Base-by-base conservation (phyloP, 2,888 invertebrate species). In the Silvanus unidentatus region DNA sequence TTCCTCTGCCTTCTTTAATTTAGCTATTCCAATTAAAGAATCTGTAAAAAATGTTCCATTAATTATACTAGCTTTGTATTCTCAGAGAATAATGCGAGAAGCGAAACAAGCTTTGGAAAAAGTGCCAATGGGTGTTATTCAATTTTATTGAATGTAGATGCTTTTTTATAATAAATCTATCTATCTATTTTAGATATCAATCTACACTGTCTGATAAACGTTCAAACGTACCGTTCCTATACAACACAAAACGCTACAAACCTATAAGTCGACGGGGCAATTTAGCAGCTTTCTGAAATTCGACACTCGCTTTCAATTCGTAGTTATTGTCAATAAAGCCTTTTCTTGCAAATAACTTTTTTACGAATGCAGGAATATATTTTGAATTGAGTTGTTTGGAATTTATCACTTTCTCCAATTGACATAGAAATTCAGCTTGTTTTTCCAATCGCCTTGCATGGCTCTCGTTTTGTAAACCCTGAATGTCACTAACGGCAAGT, bases 401-500 rank as follows among this genome's bases (percentile, higher is more conserved):
- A 10, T 61, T 57, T 30, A 64, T 48, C 8, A 68, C 63, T 48
- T 60, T 64, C 43, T 72, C 72, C 42, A 71, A 55, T 45, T 72
- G 71, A 12, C 61, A 53, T 10, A 71, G 53, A 54, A 71, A 72
- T 39, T 68, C 68, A 1, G 68, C 66, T 50, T 70, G 70, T 44
- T 71, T 71, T 45, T 68, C 65, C 41, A 70, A 50, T 36, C 68
- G 58, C 40, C 63, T 61, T 2, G 66, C 65, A 36, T 66, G 60
- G 4, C 72, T 68, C 45, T 63, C 59, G 15, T 52, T 53, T 43
- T 60, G 62, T 35, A 66, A 47, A 14, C 60, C 71, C 59, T 68
- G 74, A 46, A 76, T 75, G 55, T 78, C 77, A 53, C 73, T 77
- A 37, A 78, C 78, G 22, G 78, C 77, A 47, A 78, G 60, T 45